Evolutionary conservation across 2,888 invertebrate genomes (phyloP), one percentile per base, ranked within the genome.

Genomic region (Machimus atricapillus): DNA sequence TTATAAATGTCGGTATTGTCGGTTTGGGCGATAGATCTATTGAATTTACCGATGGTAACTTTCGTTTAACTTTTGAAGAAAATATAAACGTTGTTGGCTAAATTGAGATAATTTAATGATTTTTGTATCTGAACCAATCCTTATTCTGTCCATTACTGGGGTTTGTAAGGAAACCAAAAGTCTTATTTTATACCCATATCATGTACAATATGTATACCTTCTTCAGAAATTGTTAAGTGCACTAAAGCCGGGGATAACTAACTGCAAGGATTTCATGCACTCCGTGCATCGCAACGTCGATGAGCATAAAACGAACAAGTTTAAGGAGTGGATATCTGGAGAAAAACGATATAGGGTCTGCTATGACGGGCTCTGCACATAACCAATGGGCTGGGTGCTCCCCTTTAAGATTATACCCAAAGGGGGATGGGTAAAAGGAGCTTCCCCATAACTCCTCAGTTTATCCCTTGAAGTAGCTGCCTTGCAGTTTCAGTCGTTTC

Each of bases 391-490:
- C 66, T 66, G 12, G 23, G 12, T 19, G 19, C 66, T 19, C 66
- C 27, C 27, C 66, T 66, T 66, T 66, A 66, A 66, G 66, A 66
- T 66, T 66, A 66, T 66, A 27, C 23, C 66, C 9, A 1, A 66
- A 66, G 66, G n/a, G 23, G 58, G 6, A 23, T 8, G 58, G 58
- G 58, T 9, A 58, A 58, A 66, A 76, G 76, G 16, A 76, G 16
- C 34, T n/a, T 12, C 76, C 76, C 76, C 76, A 76, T 76, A 76
- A 76, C 34, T 76, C 40, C 37, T 37, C 9, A 40, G 76, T 76
- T 76, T 76, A 76, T 76, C 76, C 76, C 76, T n/a, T 76, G 76
- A 76, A 76, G 76, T 76, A 34, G 76, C 76, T 76, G 34, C 37
- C 76, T 40, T 66, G 76, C 40, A 34, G 76, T 37, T 76, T 76